phyloP scores from a whole-genome alignment of 2,888 invertebrate genomes.

The Lycophotia porphyrea region DNA sequence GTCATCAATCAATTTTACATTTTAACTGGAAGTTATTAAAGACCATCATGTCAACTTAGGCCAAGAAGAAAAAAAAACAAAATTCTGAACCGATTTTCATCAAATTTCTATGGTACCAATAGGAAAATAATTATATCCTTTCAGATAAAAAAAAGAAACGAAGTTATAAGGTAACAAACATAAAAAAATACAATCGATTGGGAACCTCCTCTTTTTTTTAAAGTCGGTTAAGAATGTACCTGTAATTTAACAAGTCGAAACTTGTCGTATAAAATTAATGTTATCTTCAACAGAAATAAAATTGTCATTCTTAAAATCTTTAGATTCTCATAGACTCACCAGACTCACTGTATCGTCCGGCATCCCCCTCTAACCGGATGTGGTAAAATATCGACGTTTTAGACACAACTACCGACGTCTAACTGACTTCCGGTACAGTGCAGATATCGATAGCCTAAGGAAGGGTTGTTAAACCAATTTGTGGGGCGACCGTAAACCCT shows the following conservation, averaged over 20 bases:
- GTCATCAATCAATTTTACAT: too few relatives aligned
- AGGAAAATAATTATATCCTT: too few relatives aligned
- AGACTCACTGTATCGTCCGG: background rate
- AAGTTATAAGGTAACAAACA: too few relatives aligned
- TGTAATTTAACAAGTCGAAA: background rate
- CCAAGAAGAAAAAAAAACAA: too few relatives aligned
- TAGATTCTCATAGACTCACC: background rate
- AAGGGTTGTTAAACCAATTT: slow-evolving; percentile 33
- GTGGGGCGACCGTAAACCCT: background rate
- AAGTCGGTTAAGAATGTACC: too few relatives aligned
- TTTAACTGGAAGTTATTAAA: too few relatives aligned
- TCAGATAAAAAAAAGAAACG: too few relatives aligned
- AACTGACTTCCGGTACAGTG: slow-evolving; percentile 16
- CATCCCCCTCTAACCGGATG: background rate
- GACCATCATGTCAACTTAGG: too few relatives aligned
- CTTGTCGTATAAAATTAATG: background rate
- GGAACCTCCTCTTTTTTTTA: too few relatives aligned
- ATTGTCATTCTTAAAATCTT: background rate
- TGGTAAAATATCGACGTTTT: slow-evolving; percentile 15
- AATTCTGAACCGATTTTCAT: too few relatives aligned
- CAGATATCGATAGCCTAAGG: slow-evolving; percentile 1
- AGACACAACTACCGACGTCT: slow-evolving; percentile 1
- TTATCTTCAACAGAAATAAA: background rate
- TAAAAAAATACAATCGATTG: too few relatives aligned
- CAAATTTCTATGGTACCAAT: too few relatives aligned